Base-by-base conservation (phyloP, 2,888 invertebrate species). In the Volucella bombylans region DNA sequence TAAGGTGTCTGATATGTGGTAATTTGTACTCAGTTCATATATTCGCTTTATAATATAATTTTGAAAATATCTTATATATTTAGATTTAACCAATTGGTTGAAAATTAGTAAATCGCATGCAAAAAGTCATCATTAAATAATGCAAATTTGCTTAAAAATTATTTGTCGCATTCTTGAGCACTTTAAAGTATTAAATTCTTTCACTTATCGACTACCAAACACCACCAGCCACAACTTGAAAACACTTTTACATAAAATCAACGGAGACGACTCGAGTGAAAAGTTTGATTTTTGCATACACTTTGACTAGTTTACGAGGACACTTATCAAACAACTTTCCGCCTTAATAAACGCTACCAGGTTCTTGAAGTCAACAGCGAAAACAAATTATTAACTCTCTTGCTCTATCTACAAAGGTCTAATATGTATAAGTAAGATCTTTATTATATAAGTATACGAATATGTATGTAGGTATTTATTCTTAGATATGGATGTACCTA, bases 271-370 rank as follows among this genome's bases (percentile, higher is more conserved):
- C 47, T 45, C 55, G 45, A 10, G 49, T 49, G 57, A 69, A 69
- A 69, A 69, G 69, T 57, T 69, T 69, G 39, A 18, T 15, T 41
- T 57, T 69, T 57, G 57, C 47, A 69, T 69, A 47, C 18, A 69
- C 49, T 57, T 57, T 47, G 57, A 69, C 57, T 57, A 69, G 69
- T 57, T 69, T 57, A 69, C 47, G 39, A 69, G 57, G 47, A 18
- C 69, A 57, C 47, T 69, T 69, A 69, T 49, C 69, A 49, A 69
- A 69, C 69, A 49, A 69, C 49, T 69, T 69, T 69, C 57, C 49
- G 12, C 69, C 15, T 57, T 69, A 69, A 69, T 49, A 69, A 69
- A 57, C 57, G 55, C 55, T 47, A n/a, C 69, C 57, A 45, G 57
- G 39, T 31, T 18, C 57, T 8, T 10, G 15, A 18, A n/a, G 41